Conservation (phyloP, 2,888 invertebrate species). For the Caenorhabditis panamensis region DNA sequence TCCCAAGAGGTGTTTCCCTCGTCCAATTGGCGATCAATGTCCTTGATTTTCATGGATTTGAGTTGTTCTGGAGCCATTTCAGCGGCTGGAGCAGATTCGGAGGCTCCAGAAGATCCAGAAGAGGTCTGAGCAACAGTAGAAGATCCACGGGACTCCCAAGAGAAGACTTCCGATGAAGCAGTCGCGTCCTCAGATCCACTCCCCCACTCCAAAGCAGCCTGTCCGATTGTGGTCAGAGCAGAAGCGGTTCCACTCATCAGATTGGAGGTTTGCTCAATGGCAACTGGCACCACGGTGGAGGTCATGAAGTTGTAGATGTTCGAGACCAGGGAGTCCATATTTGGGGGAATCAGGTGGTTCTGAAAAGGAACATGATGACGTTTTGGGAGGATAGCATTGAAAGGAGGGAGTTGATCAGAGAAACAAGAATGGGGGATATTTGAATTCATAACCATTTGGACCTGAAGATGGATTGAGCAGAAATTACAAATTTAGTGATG, state of each 20-base stretch:
- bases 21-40: neutral
- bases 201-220: conserved; percentile 34
- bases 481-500: no score
- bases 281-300: conserved; percentile 36
- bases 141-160: conserved; percentile 36
- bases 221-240: conserved; percentile 20
- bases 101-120: conserved; percentile 17
- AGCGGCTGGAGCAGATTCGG: neutral
- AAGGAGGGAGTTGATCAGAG: no score
- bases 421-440: no score
- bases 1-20: conserved; percentile 34
- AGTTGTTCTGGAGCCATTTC: neutral
- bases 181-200: conserved; percentile 42
- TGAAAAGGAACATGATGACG: neutral
- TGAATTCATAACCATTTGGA: no score
- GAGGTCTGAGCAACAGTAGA: no score
- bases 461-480: no score
- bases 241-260: conserved; percentile 32
- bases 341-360: neutral
- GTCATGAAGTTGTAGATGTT: conserved; percentile 42
- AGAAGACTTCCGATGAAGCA: conserved; percentile 37
- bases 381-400: neutral
- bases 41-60: neutral
- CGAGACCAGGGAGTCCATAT: conserved; percentile 30
- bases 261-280: conserved; percentile 32